Evolutionary conservation across 2,113 vertebrate genomes (phyloP).

Genomic region (Passer domesticus): DNA sequence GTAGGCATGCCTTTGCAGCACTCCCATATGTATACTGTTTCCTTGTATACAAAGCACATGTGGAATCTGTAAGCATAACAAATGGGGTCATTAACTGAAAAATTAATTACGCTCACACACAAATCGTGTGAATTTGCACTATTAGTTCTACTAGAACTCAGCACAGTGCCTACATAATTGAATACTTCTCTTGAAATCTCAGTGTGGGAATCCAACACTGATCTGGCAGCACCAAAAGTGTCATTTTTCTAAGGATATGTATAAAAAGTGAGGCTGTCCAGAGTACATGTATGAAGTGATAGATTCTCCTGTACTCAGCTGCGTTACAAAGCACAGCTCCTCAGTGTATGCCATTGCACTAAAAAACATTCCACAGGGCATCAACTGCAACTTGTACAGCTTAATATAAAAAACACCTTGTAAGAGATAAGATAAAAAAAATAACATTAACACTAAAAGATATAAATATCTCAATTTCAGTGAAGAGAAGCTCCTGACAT

Average conservation of each 20-base stretch:
- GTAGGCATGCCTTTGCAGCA: neutral
- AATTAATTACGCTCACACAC: constrained; percentile 33
- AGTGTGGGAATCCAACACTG: neutral
- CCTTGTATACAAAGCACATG: constrained; percentile 14
- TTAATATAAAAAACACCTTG: neutral
- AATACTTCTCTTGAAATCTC: neutral
- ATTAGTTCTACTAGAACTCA: neutral
- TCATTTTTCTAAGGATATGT: neutral
- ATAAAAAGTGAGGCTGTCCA: neutral
- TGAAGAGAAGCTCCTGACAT: neutral
- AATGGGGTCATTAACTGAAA: constrained; percentile 30
- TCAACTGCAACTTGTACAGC: neutral
- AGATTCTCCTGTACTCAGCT: neutral
- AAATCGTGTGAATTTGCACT: constrained; percentile 18
- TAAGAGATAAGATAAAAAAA: neutral
- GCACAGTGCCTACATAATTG: neutral
- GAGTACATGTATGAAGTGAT: neutral
- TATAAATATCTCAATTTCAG: neutral
- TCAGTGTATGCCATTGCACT: neutral
- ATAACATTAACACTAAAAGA: neutral
- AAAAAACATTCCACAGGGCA: neutral
- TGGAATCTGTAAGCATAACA: constrained; percentile 23
- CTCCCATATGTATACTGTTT: neutral
- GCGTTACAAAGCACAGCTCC: neutral
- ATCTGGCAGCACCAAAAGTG: neutral